Conservation (phyloP, 1,140 invertebrate genomes). For the Eupristina koningsbergeri region DNA sequence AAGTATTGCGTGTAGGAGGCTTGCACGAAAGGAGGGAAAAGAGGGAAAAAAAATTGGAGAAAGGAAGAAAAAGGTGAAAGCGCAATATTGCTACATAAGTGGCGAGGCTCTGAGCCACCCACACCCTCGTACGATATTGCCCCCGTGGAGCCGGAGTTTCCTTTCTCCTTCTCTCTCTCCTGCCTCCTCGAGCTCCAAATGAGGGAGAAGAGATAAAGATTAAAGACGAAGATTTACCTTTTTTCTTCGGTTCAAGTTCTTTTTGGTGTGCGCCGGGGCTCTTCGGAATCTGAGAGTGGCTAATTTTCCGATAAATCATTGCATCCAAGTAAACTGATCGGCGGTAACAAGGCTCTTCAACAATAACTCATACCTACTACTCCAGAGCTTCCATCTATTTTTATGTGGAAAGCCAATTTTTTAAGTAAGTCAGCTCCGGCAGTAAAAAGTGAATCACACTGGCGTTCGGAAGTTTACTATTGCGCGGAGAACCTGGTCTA, state of each 20-base stretch:
- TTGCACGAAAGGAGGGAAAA: neutral
- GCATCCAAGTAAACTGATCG: neutral
- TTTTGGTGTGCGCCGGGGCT: neutral
- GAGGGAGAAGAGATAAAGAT: conserved; percentile 30
- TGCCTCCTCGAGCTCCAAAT: neutral
- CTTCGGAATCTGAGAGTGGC: neutral
- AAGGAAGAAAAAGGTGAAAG: too few species aligned
- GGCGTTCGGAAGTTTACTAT: too few species aligned
- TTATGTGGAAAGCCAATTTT: neutral
- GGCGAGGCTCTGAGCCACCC: neutral
- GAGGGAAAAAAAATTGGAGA: neutral
- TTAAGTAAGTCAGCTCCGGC: neutral
- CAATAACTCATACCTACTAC: neutral
- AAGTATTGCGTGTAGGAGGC: neutral
- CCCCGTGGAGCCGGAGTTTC: neutral
- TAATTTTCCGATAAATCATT: conserved; percentile 43
- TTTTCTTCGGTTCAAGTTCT: neutral
- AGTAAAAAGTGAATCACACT: too few species aligned
- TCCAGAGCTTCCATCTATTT: neutral
- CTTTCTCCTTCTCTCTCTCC: too few species aligned
- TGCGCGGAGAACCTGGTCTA: too few species aligned
- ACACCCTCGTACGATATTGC: conserved; percentile 27
- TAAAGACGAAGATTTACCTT: conserved; percentile 34
- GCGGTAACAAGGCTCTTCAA: neutral
- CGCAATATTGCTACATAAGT: conserved; percentile 43